Evolutionary conservation across 1,140 invertebrate species (phyloP).

Genomic region (Drosophila burlai): DNA sequence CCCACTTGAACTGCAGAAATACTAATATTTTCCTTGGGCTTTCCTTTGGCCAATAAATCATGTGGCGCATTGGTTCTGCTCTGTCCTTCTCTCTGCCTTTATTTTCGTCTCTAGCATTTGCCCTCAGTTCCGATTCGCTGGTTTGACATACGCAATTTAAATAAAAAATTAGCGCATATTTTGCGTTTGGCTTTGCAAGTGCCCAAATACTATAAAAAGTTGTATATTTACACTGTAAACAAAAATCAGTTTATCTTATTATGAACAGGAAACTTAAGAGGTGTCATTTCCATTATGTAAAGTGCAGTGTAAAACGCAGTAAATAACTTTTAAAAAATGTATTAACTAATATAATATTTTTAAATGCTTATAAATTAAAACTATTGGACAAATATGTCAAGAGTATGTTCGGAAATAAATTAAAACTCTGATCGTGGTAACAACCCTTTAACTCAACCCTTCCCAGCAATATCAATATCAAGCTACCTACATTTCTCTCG

Average conservation of each 20-base stretch:
- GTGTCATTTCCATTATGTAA: neutral
- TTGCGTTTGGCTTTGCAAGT: conserved; percentile 43
- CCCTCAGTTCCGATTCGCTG: conserved; percentile 59
- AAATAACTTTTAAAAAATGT: neutral
- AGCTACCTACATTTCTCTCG: neutral
- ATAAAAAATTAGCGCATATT: conserved; percentile 68
- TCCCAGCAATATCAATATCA: neutral
- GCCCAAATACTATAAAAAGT: conserved; percentile 29
- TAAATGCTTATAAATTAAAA: neutral
- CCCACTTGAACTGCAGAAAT: conserved; percentile 31
- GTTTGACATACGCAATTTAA: conserved; percentile 67
- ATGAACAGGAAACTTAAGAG: neutral
- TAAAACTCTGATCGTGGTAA: neutral
- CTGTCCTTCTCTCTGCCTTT: neutral
- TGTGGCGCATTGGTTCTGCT: conserved; percentile 55
- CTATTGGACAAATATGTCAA: no score
- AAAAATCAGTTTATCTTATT: neutral
- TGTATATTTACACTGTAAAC: neutral
- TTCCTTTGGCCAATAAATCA: conserved; percentile 72
- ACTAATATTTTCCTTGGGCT: conserved; percentile 53
- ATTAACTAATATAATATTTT: neutral
- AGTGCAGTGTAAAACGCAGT: neutral
- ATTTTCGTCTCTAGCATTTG: conserved; percentile 6
- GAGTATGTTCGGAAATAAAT: neutral
- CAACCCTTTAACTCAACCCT: no score